phyloP scores from a whole-genome alignment of 2,888 invertebrate species.

The Sipha maydis region DNA sequence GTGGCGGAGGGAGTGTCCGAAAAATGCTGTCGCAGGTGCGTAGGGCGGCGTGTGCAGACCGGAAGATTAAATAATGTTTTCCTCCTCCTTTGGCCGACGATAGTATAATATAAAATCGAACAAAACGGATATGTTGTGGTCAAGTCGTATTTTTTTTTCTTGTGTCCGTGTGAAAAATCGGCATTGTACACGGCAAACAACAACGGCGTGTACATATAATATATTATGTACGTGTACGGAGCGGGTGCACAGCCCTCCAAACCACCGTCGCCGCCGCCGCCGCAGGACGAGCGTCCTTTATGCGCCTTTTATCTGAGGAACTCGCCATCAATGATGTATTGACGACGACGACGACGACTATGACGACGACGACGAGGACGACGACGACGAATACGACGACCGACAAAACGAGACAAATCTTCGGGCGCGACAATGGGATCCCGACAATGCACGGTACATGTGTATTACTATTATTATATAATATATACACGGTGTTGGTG shows the following conservation, averaged over 20 bases:
- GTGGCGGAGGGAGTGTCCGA: background rate
- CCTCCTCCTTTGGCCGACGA: background rate
- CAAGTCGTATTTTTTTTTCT: constrained; percentile 47
- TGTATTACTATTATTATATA: constrained; percentile 7
- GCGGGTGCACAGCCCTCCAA: no score
- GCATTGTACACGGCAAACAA: constrained; percentile 30
- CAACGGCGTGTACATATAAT: background rate
- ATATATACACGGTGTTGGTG: background rate
- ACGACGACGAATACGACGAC: background rate
- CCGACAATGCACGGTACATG: constrained; percentile 36
- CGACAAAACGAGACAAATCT: constrained; percentile 37
- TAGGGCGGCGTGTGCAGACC: background rate
- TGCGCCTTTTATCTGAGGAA: constrained; percentile 32
- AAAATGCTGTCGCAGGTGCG: constrained; percentile 39
- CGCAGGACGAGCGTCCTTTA: constrained; percentile 9
- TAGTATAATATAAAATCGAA: constrained; percentile 22
- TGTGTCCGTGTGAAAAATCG: constrained; percentile 47
- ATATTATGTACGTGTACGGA: no score
- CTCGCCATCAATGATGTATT: constrained; percentile 52
- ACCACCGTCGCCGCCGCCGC: background rate
- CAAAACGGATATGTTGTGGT: constrained; percentile 54
- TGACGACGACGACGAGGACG: constrained; percentile 37
- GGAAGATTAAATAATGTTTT: constrained; percentile 55
- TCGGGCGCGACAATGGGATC: background rate
- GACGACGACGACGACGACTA: constrained; percentile 21